Evolutionary conservation across 64 coral and sea anemone species (phyloP).

Genomic region (Acropora tenuis): DNA sequence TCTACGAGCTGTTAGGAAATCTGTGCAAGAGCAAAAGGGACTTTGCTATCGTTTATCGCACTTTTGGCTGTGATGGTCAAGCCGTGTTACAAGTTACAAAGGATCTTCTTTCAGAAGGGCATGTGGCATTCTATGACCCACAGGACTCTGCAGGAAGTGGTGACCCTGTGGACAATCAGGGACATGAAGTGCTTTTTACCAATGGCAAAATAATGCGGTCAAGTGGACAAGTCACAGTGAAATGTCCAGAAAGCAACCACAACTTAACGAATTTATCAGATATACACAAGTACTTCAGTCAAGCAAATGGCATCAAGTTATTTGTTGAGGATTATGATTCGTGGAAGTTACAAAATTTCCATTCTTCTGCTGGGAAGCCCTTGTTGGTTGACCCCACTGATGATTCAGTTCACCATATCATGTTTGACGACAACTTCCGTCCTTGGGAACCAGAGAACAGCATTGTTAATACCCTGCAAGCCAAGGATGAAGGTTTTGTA

Average conservation of each 20-base stretch:
- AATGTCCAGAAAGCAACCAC: slow-evolving; percentile 29
- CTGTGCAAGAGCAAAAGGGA: slow-evolving; percentile 57
- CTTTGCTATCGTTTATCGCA: slow-evolving; percentile 82
- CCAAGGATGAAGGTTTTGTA: slow-evolving; percentile 24
- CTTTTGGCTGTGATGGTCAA: slow-evolving; percentile 81
- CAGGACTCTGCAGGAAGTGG: slow-evolving; percentile 14
- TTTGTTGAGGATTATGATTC: slow-evolving; percentile 74
- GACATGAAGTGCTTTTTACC: not conserved
- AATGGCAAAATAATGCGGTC: slow-evolving; percentile 12
- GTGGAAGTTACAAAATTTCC: slow-evolving; percentile 61
- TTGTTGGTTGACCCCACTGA: slow-evolving; percentile 62
- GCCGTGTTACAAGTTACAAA: slow-evolving; percentile 64
- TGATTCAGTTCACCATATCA: slow-evolving; percentile 80
- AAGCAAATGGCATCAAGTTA: slow-evolving; percentile 67
- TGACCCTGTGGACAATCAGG: slow-evolving; percentile 1
- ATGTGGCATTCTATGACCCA: slow-evolving; percentile 12
- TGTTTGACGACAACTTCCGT: slow-evolving; percentile 94
- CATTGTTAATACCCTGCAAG: slow-evolving; percentile 67
- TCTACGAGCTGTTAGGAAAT: slow-evolving; percentile 67
- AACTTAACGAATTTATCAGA: slow-evolving; percentile 1
- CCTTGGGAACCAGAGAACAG: slow-evolving; percentile 79
- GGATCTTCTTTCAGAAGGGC: slow-evolving; percentile 42
- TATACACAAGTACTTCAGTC: slow-evolving; percentile 66
- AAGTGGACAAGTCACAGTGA: slow-evolving; percentile 2
- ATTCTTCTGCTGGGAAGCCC: slow-evolving; percentile 68